These are phyloP conservation scores for Falcunculus frontatus DNA, from an alignment of 2,113 vertebrate species.

Conservation along the genomic window DNA sequence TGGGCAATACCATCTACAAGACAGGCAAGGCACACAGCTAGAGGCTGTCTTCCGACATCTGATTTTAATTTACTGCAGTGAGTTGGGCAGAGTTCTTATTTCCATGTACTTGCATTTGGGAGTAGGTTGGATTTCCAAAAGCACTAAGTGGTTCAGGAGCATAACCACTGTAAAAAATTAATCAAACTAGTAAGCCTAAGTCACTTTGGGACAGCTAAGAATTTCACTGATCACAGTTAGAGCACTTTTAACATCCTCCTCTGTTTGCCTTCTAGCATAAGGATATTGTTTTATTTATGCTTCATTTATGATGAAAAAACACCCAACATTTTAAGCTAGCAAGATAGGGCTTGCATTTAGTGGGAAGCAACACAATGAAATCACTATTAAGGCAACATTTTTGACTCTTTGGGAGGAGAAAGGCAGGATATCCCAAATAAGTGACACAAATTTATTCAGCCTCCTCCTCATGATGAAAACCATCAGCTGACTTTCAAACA, in stretches of 20 bases:
- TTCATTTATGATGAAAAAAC: constrained; percentile 18
- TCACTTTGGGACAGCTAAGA: background rate
- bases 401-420: background rate
- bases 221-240: constrained; percentile 11
- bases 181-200: background rate
- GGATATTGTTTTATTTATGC: constrained; percentile 17
- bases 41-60: background rate
- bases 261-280: background rate
- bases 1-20: background rate
- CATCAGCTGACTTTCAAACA: background rate
- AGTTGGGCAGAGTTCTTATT: background rate
- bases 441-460: constrained; percentile 7
- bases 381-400: background rate
- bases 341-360: background rate
- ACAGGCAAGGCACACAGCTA: background rate
- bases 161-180: constrained; percentile 32
- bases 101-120: background rate
- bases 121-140: background rate
- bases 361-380: background rate
- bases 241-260: background rate
- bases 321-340: background rate
- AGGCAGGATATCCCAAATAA: background rate
- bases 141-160: background rate
- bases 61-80: constrained; percentile 14
- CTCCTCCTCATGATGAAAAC: background rate